Conservation (phyloP, 92 coral and sea anemone species). For the Ricordea florida region DNA sequence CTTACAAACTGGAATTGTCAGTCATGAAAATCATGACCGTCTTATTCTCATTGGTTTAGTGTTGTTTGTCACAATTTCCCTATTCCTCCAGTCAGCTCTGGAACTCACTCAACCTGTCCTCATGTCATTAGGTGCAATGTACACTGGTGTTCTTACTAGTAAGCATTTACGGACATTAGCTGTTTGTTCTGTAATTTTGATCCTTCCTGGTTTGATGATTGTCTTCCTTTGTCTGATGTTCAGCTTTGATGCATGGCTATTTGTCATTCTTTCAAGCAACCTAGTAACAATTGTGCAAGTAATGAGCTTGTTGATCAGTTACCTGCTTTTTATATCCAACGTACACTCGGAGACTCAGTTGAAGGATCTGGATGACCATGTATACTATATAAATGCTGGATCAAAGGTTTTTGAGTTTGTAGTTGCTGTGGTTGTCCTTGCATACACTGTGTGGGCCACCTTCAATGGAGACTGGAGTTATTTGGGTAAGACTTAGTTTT, state of each 20-base stretch:
- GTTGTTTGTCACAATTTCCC: constrained; percentile 81
- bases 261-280: constrained; percentile 86
- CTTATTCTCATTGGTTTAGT: constrained; percentile 71
- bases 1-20: constrained; percentile 69
- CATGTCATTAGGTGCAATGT: constrained; percentile 83
- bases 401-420: constrained; percentile 90
- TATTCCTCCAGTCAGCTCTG: constrained; percentile 76
- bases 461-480: constrained; percentile 85
- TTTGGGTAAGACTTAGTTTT: constrained; percentile 61
- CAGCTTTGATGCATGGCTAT: constrained; percentile 83
- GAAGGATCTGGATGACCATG: constrained; percentile 90
- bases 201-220: constrained; percentile 70
- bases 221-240: constrained; percentile 74
- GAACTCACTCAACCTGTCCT: constrained; percentile 84
- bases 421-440: constrained; percentile 82
- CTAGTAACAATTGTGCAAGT: constrained; percentile 86
- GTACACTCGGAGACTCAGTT: constrained; percentile 63
- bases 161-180: constrained; percentile 68
- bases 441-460: constrained; percentile 84
- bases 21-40: constrained; percentile 64
- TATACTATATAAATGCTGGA: constrained; percentile 87
- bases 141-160: constrained; percentile 51
- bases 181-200: constrained; percentile 60
- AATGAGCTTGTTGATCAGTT: constrained; percentile 73
- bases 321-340: constrained; percentile 79